Base-by-base conservation (phyloP, 2,113 vertebrate species). In the cat (Felis catus) region DNA sequence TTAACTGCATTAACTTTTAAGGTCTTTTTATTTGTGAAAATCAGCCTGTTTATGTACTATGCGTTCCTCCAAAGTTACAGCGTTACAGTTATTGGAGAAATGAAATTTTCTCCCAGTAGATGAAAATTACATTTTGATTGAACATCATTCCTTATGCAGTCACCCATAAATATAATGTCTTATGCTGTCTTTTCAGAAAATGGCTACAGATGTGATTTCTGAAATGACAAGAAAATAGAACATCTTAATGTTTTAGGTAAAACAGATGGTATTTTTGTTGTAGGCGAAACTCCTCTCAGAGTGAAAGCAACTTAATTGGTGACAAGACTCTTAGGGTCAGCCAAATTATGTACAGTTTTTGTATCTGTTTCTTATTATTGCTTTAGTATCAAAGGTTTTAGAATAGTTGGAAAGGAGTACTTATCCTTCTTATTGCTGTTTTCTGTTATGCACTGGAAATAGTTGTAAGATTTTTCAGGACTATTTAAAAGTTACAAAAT, bases 231-330 rank as follows among this genome's bases (percentile, higher is more conserved):
- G 95, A 96, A 97, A 96, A 95, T 97, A 91, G 96, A 97, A 97
- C 78, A 91, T 93, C 96, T 98, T 97, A 98, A 97, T 96, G 97
- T 98, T 97, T 97, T 97, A 96, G 94, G 95, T 92, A 92, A 97
- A 97, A 96, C 95, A 98, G 97, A 98, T 97, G 96, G 96, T 91
- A 91, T 95, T 97, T 98, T 98, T 94, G 94, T 97, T 97, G 95
- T 92, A 95, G 95, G 39, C 85, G 91, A 89, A 97, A 95, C 92
- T 89, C 9, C 70, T 76, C 39, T 79, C 55, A 36, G 73, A 92
- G 41, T 91, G 70, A 98, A 95, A 96, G 80, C 48, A 80, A 5
- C 39, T 84, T 97, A 95, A 97, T 71, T 97, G 92, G 81, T 96
- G 93, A 94, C 82, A 91, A 74, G 81, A 94, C 83, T 87, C 61